Percentiles rank a stretch among this genome's conserved stretches.
Conservation (phyloP, 2,888 invertebrate genomes). For the Nemurella pictetii region DNA sequence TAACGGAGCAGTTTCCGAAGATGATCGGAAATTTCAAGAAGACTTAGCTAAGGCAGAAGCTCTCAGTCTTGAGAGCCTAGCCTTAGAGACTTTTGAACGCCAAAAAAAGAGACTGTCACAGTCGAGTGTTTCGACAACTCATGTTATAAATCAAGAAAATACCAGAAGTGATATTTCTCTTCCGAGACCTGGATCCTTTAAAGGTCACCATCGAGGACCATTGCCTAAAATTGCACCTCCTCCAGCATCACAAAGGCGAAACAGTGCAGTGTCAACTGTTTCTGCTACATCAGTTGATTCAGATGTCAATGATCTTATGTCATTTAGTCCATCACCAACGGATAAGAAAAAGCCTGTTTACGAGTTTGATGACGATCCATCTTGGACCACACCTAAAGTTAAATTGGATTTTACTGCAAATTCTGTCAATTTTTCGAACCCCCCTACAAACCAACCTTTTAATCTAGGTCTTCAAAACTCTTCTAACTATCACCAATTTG, state of each 20-base stretch:
- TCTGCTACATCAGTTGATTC: slow-evolving; percentile 26
- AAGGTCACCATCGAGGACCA: slow-evolving; percentile 45
- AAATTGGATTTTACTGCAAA: slow-evolving; percentile 4
- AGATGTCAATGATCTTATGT: slow-evolving; percentile 39
- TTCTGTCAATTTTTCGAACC: not conserved
- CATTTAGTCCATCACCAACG: slow-evolving; percentile 39
- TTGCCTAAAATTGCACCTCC: slow-evolving; percentile 47
- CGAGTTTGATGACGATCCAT: not conserved
- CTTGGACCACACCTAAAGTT: not conserved
- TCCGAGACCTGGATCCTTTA: slow-evolving; percentile 61
- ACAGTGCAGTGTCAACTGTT: slow-evolving; percentile 44
- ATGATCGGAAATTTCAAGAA: slow-evolving; percentile 81
- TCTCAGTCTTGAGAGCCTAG: slow-evolving; percentile 82
- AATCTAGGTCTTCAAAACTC: not conserved
- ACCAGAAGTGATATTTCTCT: slow-evolving; percentile 52
- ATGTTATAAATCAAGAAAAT: not conserved
- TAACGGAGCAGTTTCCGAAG: slow-evolving; percentile 55
- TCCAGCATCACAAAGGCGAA: slow-evolving; percentile 43
- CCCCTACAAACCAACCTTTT: slow-evolving; percentile 1
- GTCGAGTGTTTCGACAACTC: not conserved
- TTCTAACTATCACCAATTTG: slow-evolving; percentile 23
- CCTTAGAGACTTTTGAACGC: slow-evolving; percentile 77
- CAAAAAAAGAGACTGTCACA: slow-evolving; percentile 55
- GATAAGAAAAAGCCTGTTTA: slow-evolving; percentile 30
- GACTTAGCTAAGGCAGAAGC: slow-evolving; percentile 88